Evolutionary conservation across 2,888 invertebrate species (phyloP).

Genomic region (Leucophenga montana): DNA sequence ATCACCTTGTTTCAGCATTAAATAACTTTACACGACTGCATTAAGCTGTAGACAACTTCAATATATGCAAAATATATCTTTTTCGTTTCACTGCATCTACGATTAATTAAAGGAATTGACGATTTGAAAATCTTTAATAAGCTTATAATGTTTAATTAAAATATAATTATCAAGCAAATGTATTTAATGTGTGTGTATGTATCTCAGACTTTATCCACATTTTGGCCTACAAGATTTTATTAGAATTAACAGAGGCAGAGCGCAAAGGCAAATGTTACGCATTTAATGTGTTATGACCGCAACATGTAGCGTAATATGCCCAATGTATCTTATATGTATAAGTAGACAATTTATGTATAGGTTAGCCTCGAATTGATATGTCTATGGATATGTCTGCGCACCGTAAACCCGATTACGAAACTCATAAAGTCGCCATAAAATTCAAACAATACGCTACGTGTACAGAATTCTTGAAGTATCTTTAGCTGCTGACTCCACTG

Average conservation of each 20-base stretch:
- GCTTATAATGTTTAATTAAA: too few species aligned
- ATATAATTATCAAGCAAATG: background rate
- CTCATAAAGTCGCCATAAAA: slow-evolving; percentile 68
- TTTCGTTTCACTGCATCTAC: too few species aligned
- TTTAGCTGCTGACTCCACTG: background rate
- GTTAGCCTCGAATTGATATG: slow-evolving; percentile 31
- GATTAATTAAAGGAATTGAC: too few species aligned
- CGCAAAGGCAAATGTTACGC: slow-evolving; percentile 14
- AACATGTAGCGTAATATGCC: background rate
- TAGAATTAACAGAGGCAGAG: too few species aligned
- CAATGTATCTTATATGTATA: too few species aligned
- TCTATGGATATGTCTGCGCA: slow-evolving; percentile 45
- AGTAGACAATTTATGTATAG: slow-evolving; percentile 44
- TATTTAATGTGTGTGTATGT: too few species aligned
- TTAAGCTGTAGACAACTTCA: too few species aligned
- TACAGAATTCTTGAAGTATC: slow-evolving; percentile 51
- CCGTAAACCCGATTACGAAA: slow-evolving; percentile 61
- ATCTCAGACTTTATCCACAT: too few species aligned
- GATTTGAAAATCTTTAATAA: too few species aligned
- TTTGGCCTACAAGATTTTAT: too few species aligned
- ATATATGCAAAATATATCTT: too few species aligned
- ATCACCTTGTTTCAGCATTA: slow-evolving; percentile 51
- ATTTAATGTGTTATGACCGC: slow-evolving; percentile 44
- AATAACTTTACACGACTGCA: background rate
- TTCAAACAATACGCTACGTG: slow-evolving; percentile 67